These are phyloP conservation scores for Pocillopora damicornis DNA, from an alignment of 64 coral and sea anemone species.

Conservation along the genomic window DNA sequence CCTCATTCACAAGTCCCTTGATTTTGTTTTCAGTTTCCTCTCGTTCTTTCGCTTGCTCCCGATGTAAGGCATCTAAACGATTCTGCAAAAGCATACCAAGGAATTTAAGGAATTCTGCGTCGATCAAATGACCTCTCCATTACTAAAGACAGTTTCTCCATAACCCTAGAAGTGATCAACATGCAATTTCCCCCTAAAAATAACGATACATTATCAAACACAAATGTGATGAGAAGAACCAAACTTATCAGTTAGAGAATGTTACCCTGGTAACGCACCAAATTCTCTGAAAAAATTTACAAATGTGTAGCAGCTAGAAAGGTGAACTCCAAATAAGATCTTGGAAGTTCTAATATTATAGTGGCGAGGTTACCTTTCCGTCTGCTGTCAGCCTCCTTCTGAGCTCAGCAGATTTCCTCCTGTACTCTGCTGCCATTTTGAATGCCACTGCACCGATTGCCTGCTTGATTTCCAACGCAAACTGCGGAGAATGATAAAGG, in stretches of 20 bases:
- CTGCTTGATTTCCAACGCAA: conserved; percentile 55
- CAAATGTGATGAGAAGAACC: no score
- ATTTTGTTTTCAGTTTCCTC: conserved; percentile 79
- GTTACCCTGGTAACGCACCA: no score
- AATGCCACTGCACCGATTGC: conserved; percentile 67
- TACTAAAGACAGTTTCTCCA: no score
- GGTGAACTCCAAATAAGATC: no score
- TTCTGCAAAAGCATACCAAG: conserved; percentile 3
- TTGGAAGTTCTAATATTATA: no score
- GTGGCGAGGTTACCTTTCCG: conserved; percentile 40
- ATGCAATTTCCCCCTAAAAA: no score
- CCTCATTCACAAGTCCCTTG: conserved; percentile 73
- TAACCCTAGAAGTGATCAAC: no score
- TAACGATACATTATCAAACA: no score
- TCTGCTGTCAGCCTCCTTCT: conserved; percentile 48
- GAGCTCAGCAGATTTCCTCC: conserved; percentile 33
- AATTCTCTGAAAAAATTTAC: no score
- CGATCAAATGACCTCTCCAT: background rate
- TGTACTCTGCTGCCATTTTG: conserved; percentile 73
- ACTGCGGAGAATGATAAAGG: conserved; percentile 16
- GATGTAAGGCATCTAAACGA: conserved; percentile 18
- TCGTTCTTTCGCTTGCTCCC: conserved; percentile 50
- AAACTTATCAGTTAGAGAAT: no score
- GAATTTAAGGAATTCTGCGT: no score
- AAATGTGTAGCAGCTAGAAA: no score